These are phyloP conservation scores for Luidia sarsii DNA, from an alignment of 53 echinoderm and acorn worm genomes.

Conservation along the genomic window DNA sequence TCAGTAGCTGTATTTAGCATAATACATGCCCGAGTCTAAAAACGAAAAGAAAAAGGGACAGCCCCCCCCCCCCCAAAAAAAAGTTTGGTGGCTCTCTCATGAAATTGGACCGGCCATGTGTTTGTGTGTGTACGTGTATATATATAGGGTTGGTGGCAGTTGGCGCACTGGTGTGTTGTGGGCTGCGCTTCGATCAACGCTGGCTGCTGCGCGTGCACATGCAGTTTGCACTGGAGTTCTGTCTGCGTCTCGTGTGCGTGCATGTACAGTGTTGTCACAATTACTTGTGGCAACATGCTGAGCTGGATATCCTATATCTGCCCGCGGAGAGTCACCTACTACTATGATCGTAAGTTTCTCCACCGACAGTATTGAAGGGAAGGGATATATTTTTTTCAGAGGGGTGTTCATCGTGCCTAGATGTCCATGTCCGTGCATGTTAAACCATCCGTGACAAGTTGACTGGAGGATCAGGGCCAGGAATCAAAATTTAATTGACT, in stretches of 20 bases:
- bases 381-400: too few relatives aligned
- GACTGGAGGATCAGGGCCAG: too few relatives aligned
- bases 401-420: too few relatives aligned
- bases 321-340: conserved; percentile 40
- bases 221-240: not conserved
- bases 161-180: not conserved
- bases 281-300: conserved; percentile 26
- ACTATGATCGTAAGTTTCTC: conserved; percentile 44
- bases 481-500: too few relatives aligned
- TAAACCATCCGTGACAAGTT: too few relatives aligned
- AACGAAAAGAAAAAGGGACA: conserved; percentile 23
- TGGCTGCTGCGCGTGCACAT: too few relatives aligned
- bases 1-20: conserved; percentile 50
- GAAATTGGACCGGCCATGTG: not conserved
- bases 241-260: too few relatives aligned
- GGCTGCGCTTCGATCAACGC: not conserved
- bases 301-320: conserved; percentile 53
- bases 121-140: conserved; percentile 7
- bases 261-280: not conserved
- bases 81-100: conserved; percentile 14
- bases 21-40: conserved; percentile 35
- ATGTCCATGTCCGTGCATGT: too few relatives aligned
- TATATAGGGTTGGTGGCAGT: conserved; percentile 2
- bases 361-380: too few relatives aligned
- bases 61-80: too few relatives aligned